Base-by-base conservation (phyloP, 2,888 invertebrate genomes). In the Panorpa germanica region DNA sequence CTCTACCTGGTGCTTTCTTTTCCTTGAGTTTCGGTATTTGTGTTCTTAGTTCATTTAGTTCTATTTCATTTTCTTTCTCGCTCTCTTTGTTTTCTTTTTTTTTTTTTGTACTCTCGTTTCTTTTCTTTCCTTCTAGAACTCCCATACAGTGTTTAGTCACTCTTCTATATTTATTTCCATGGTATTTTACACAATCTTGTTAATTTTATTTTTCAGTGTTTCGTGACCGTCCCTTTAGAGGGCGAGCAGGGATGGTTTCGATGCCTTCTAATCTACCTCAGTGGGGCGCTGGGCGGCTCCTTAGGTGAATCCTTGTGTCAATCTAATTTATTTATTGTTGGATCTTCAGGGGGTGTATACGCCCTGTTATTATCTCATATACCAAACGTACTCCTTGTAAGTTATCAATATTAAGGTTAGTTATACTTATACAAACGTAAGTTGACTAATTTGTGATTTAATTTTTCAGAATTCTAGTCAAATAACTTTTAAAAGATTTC, bases 281-380 rank as follows among this genome's bases (percentile, higher is more conserved):
- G 69, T 7, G 85, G 86, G 13, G 77, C 81, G 37, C 55, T 72
- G 25, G 73, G 71, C 28, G 80, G 78, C 38, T 71, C 81, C 18
- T 55, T 83, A 35, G 77, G 75, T 25, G 76, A 77, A 2, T 71
- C 73, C 15, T 67, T 73, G 32, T 60, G 80, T 44, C 75, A 80
- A 49, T 77, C 78, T 15, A 58, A 59, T 35, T 70, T 78, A 35
- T 68, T 70, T 43, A 66, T 91, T 40, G 74, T 85, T 27, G 91
- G 91, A 12, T 81, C 88, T 20, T 86, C 86, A 1, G 88, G 83
- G 2, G 90, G 88, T 5, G 83, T 88, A 32, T 91, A 88, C 52
- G 80, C 85, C 14, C 57, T 91, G 39, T 64, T 90, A 36, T 75
- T 81, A 29, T 82, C 88, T 36, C 83, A 90, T 50, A 58, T 88